Evolutionary conservation across 2,888 invertebrate species (phyloP), one percentile per base, ranked within the genome.

Genomic region (Drosophila hamatofila): DNA sequence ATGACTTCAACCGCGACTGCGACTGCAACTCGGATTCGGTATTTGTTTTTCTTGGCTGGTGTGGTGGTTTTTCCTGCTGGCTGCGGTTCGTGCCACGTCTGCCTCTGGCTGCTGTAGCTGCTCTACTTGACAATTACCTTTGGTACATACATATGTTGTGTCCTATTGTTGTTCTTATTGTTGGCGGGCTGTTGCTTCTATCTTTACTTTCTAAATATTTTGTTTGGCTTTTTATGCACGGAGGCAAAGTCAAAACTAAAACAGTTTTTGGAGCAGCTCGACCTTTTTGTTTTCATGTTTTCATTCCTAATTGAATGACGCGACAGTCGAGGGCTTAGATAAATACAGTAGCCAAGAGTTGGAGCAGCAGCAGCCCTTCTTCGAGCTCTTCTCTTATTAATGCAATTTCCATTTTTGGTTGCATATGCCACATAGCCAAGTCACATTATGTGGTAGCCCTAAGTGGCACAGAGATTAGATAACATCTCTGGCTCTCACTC

Each of bases 171-270:
- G 81, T 64, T 70, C 59, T 66, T 77, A 71, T 83, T 81, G 81
- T 57, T 35, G 35, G 65, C 57, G 64, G 72, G 63, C 48, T 68
- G 64, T 58, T 55, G 77, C 83, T 81, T 71, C 89, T 88, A 72
- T 88, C 89, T 89, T 89, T 85, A 75, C 84, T 85, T 88, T 85
- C 84, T 79, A 84, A 89, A 89, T 89, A 84, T 84, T 84, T 84
- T 61, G 59, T 70, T 69, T 77, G 52, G 59, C 49, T 72, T 65
- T 73, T 82, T 59, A 66, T 72, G 78, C 78, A 74, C 42, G 49
- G 61, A 74, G 76, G 69, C 73, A 63, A 42, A 78, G 79, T 61
- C 57, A 81, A 68, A 88, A 85, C 74, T 82, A 82, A 88, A 88
- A 73, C 76, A 80, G 72, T 84, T 72, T 86, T 58, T 61, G 37